These are phyloP conservation scores for Hydrozoanthus tunicans DNA, from an alignment of 64 coral and sea anemone species.

Conservation along the genomic window DNA sequence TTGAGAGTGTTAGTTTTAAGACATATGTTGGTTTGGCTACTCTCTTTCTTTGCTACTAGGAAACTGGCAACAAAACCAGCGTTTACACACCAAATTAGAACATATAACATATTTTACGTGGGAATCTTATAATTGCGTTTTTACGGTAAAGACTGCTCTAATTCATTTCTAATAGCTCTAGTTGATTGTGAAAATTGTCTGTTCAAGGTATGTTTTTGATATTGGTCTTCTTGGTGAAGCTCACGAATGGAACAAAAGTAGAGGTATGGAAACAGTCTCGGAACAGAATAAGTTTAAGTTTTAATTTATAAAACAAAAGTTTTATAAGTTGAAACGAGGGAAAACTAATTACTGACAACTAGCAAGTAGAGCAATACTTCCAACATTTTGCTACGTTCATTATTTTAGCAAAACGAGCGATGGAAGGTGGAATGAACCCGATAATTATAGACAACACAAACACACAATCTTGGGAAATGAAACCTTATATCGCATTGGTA, in stretches of 20 bases:
- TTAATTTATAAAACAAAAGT: neutral
- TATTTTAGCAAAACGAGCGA: constrained; percentile 70
- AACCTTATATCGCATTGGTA: constrained; percentile 88
- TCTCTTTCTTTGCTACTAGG: too few species aligned
- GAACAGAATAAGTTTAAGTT: neutral
- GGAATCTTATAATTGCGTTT: too few species aligned
- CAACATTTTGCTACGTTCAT: neutral
- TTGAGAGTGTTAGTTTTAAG: too few species aligned
- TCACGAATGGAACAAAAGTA: constrained; percentile 90
- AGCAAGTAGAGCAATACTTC: neutral
- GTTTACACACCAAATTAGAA: too few species aligned
- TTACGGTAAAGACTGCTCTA: too few species aligned
- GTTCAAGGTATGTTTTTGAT: constrained; percentile 88
- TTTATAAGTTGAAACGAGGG: neutral
- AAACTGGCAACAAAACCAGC: too few species aligned
- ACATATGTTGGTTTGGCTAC: too few species aligned
- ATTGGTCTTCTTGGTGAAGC: constrained; percentile 60
- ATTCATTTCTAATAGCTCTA: too few species aligned
- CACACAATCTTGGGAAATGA: constrained; percentile 97
- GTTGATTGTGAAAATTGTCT: neutral
- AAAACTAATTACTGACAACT: neutral
- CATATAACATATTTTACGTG: too few species aligned
- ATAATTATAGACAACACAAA: constrained; percentile 98
- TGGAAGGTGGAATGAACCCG: constrained; percentile 74
- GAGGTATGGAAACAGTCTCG: constrained; percentile 56